Evolutionary conservation across 2,797 vertebrate species (phyloP), one percentile per base, ranked within the genome.

Genomic region (Muraenolepis orangiensis): DNA sequence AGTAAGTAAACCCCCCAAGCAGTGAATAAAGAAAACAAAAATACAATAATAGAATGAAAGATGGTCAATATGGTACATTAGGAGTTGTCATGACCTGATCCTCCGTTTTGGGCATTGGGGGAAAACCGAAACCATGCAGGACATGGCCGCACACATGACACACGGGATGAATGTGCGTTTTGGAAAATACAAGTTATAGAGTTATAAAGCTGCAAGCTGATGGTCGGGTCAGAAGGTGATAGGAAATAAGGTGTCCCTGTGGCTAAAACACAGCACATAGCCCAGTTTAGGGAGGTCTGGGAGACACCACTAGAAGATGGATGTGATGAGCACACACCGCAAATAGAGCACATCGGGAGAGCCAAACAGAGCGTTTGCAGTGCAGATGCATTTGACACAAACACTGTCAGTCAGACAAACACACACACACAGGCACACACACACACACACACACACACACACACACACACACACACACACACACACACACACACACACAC

Each of bases 401-500:
- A 51, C 78, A 72, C 29, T 30, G 66, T 26, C 57, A 26, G 51
- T 5, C 51, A 61, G 57, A 61, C n/a, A 61, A 57, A 61, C 51
- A 57, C n/a, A 51, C 61, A 66, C 61, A 66, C 64, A 26, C 5
- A 26, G 40, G 8, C 46, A 10, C 38, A 68, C 46, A 34, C 31
- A 1, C 2, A 61, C 18, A 6, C 70, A 71, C 40, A 38, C 70
- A 18, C 36, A 46, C 23, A 30, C 23, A 46, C 70, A 71, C 36
- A 40, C 13, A 6, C 23, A 66, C 12, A 31, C 28, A 31, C 29
- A 72, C 71, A 31, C 11, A 29, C 70, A 30, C 28, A 30, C 28
- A 30, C 28, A 51, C 16, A 72, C 29, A 32, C 40, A 71, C 70
- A 72, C 40, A 51, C 70, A 72, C 72, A 73, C 61, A 66, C 61